Conservation (phyloP, 64 coral and sea anemone genomes). For the Montipora foliosa region DNA sequence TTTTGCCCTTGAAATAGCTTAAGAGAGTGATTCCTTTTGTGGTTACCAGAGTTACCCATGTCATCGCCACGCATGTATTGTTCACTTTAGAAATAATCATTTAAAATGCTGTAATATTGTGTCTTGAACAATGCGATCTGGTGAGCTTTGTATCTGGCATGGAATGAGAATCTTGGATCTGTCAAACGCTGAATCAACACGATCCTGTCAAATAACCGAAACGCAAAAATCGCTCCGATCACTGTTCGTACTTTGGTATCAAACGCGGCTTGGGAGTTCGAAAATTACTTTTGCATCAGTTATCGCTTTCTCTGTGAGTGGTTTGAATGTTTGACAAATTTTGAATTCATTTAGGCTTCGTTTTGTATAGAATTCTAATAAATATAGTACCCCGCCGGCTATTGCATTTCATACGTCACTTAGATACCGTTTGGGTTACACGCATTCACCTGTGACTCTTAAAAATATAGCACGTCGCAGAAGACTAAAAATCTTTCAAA, state of each 20-base stretch:
- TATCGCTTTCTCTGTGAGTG: background rate
- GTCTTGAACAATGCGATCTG: conserved; percentile 18
- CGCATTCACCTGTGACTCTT: conserved; percentile 11
- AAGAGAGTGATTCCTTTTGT: conserved; percentile 18
- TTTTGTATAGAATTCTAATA: conserved; percentile 1
- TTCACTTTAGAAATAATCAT: conserved; percentile 27
- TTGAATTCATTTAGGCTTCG: conserved; percentile 11
- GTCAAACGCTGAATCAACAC: conserved; percentile 43
- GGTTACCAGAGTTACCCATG: conserved; percentile 36
- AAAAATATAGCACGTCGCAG: conserved; percentile 30
- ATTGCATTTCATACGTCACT: conserved; percentile 34
- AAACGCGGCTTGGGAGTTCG: background rate
- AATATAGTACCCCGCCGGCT: conserved; percentile 34
- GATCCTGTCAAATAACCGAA: conserved; percentile 32
- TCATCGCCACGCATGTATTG: conserved; percentile 35
- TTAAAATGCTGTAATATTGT: conserved; percentile 36
- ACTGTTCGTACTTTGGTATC: background rate
- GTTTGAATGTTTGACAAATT: background rate
- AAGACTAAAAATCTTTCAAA: background rate
- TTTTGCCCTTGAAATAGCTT: conserved; percentile 29
- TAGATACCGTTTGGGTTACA: background rate
- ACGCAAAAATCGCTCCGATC: background rate
- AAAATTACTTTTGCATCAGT: background rate
- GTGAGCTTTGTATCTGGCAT: conserved; percentile 41
- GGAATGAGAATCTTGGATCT: conserved; percentile 49